These are phyloP conservation scores for Ectobius pallidus DNA, from an alignment of 2,888 invertebrate species.

Conservation along the genomic window DNA sequence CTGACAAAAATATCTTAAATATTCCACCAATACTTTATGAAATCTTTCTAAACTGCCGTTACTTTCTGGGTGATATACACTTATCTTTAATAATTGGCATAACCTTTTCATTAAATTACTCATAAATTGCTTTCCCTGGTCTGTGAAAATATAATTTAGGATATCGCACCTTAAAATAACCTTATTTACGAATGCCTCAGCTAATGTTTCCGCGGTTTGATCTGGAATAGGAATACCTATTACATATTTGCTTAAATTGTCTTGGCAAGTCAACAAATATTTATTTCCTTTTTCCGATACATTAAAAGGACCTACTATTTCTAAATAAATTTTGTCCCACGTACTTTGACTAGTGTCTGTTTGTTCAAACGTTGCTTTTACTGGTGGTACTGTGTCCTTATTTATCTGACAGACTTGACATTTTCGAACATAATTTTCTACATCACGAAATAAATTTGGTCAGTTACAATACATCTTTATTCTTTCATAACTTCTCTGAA, in stretches of 20 bases:
- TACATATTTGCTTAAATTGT: neutral
- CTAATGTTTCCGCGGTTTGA: constrained; percentile 32
- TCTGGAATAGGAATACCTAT: no score
- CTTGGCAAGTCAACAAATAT: neutral
- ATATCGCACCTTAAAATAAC: no score
- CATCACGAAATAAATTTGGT: no score
- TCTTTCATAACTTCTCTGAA: no score
- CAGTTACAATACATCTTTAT: no score
- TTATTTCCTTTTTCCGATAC: no score
- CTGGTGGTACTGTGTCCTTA: neutral
- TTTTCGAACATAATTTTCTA: no score
- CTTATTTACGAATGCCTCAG: no score
- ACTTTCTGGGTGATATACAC: constrained; percentile 40
- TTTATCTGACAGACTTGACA: neutral
- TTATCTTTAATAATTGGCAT: constrained; percentile 34
- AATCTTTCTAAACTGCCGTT: constrained; percentile 18
- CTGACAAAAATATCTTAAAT: neutral
- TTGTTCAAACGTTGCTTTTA: neutral
- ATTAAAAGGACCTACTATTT: no score
- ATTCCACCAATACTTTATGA: neutral
- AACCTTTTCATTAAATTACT: constrained; percentile 38
- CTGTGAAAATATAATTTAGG: constrained; percentile 26
- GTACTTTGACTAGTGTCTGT: no score
- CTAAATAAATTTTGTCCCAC: no score
- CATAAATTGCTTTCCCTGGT: constrained; percentile 35